A percentile compares a stretch with the other conserved stretches of the same genome.
Evolutionary conservation across 2,888 invertebrate species (phyloP).

Genomic region (Pristionchus fissidentatus): DNA sequence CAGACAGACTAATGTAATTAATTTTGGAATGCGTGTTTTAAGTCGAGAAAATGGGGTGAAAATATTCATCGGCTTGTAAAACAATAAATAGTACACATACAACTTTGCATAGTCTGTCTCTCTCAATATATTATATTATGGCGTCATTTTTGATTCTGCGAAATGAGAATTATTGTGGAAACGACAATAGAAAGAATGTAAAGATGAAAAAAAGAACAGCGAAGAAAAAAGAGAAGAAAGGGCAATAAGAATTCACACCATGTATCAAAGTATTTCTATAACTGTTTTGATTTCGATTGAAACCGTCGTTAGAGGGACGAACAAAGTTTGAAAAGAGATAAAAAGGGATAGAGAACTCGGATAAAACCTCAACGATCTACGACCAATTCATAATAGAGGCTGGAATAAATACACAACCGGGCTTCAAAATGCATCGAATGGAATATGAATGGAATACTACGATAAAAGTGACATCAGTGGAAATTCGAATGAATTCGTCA

Average conservation of each 20-base stretch:
- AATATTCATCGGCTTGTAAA: neutral
- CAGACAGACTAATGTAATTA: neutral
- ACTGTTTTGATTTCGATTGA: conserved; percentile 32
- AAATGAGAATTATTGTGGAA: conserved; percentile 19
- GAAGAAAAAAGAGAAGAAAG: neutral
- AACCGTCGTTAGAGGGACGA: conserved; percentile 32
- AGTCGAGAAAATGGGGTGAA: neutral
- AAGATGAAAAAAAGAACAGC: conserved; percentile 11
- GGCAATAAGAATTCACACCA: neutral
- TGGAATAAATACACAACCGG: conserved; percentile 35
- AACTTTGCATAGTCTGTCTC: conserved; percentile 32
- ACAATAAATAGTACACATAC: conserved; percentile 39
- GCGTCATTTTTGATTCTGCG: conserved; percentile 26
- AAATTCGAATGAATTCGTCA: neutral
- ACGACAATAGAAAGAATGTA: neutral
- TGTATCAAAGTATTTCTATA: conserved; percentile 37
- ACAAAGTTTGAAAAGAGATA: conserved; percentile 24
- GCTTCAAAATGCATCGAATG: conserved; percentile 36
- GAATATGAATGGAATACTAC: conserved; percentile 20
- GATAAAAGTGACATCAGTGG: conserved; percentile 1
- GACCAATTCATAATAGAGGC: conserved; percentile 26
- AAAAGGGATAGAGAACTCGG: neutral
- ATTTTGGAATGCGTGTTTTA: too few species aligned
- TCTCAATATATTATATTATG: conserved; percentile 20
- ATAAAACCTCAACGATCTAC: conserved; percentile 37